Conservation (phyloP, 2,888 invertebrate genomes). For the Xylocampa areola region DNA sequence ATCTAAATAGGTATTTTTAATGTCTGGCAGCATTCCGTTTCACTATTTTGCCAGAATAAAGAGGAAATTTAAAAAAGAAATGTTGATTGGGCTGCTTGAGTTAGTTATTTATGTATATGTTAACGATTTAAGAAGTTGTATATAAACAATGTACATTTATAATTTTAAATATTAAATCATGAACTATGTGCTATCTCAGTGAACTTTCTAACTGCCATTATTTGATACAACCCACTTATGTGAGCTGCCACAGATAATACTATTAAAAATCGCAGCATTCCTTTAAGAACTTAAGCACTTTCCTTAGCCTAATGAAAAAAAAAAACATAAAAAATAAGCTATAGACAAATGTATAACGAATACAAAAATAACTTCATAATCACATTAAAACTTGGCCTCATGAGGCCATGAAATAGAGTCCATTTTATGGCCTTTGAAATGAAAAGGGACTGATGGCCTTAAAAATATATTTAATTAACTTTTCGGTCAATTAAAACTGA, state of each 20-base stretch:
- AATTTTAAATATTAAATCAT: too few relatives aligned
- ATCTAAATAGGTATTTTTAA: too few relatives aligned
- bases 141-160: too few relatives aligned
- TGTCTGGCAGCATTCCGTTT: too few relatives aligned
- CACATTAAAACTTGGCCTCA: constrained; percentile 69
- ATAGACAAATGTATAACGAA: constrained; percentile 74
- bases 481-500: constrained; percentile 20
- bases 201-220: constrained; percentile 20
- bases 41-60: too few relatives aligned
- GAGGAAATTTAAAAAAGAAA: too few relatives aligned
- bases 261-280: constrained; percentile 58
- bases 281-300: constrained; percentile 73
- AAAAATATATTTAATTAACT: background rate
- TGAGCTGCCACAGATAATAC: constrained; percentile 61
- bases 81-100: too few relatives aligned
- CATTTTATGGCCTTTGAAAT: constrained; percentile 7
- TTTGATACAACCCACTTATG: constrained; percentile 30
- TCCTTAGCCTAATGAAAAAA: constrained; percentile 67
- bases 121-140: too few relatives aligned
- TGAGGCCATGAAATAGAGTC: constrained; percentile 45
- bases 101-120: too few relatives aligned
- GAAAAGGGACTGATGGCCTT: constrained; percentile 17
- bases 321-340: constrained; percentile 81
- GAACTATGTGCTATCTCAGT: too few relatives aligned
- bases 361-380: constrained; percentile 82